A percentile compares a stretch with the other conserved stretches of the same genome.
These are phyloP conservation scores for Onychostoma macrolepis DNA, from an alignment of 2,113 vertebrate genomes.

Conservation along the genomic window DNA sequence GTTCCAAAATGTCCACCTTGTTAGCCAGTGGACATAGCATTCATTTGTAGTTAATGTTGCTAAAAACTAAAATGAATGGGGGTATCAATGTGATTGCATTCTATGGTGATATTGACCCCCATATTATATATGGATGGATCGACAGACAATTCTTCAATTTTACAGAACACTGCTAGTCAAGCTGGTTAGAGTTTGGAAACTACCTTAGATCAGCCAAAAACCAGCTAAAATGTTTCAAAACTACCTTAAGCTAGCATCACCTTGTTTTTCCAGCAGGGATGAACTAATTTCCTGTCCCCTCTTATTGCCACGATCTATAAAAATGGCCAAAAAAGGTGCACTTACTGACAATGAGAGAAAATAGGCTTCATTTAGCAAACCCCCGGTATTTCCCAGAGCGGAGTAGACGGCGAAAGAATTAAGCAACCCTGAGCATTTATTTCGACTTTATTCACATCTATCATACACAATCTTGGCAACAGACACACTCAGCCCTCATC, in stretches of 20 bases:
- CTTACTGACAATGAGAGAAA: neutral
- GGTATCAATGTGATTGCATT: no score
- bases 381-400: neutral
- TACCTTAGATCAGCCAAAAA: neutral
- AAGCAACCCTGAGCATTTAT: constrained; percentile 34
- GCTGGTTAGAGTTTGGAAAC: neutral
- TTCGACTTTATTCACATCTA: constrained; percentile 42
- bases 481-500: constrained; percentile 41
- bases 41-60: no score
- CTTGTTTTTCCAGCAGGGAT: neutral
- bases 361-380: neutral
- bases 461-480: constrained; percentile 45
- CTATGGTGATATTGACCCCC: no score
- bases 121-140: neutral
- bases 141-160: neutral
- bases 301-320: neutral
- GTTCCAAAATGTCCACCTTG: no score
- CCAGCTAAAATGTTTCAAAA: neutral
- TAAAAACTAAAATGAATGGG: no score
- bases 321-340: neutral
- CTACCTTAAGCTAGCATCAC: neutral
- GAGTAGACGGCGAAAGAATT: constrained; percentile 12
- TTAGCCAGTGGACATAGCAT: no score
- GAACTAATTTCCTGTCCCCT: neutral
- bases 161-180: no score